Evolutionary conservation across 2,113 vertebrate genomes (phyloP).

Genomic region (Centropus bengalensis): DNA sequence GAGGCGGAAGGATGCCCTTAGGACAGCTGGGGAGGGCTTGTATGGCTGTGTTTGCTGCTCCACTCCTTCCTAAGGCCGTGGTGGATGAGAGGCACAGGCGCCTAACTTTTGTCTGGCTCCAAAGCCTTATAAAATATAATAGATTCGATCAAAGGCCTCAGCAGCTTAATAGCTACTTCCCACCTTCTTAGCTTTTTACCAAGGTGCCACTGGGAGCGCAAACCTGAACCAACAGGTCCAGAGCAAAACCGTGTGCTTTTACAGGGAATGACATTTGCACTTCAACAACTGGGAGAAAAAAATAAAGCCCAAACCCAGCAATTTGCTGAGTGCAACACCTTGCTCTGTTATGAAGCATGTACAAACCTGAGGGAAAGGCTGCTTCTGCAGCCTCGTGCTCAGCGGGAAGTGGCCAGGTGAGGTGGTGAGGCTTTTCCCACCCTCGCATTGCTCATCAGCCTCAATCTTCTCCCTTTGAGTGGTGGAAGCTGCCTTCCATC

Average conservation of each 20-base stretch:
- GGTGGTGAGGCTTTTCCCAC: neutral
- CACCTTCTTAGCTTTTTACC: slow-evolving; percentile 24
- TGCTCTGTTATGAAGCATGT: slow-evolving; percentile 6
- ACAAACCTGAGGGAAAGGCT: slow-evolving; percentile 28
- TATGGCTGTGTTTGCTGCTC: neutral
- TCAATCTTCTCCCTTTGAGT: neutral
- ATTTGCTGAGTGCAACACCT: slow-evolving; percentile 3
- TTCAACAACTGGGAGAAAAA: slow-evolving; percentile 28
- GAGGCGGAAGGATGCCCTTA: neutral
- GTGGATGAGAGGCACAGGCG: neutral
- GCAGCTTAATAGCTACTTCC: slow-evolving; percentile 39
- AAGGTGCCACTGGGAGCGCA: neutral
- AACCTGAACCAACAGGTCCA: slow-evolving; percentile 37
- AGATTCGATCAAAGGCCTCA: slow-evolving; percentile 57
- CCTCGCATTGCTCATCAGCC: fast-evolving
- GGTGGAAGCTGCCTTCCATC: neutral
- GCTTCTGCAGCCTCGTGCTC: neutral
- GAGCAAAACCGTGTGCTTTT: slow-evolving; percentile 17
- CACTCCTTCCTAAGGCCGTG: neutral
- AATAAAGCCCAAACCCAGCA: neutral
- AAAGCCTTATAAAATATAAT: slow-evolving; percentile 46
- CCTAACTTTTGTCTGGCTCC: neutral
- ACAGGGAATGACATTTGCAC: neutral
- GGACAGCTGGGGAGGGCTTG: neutral
- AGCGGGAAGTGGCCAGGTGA: neutral